Evolutionary conservation across 1,140 invertebrate genomes (phyloP).

Genomic region (Gryon sp.): DNA sequence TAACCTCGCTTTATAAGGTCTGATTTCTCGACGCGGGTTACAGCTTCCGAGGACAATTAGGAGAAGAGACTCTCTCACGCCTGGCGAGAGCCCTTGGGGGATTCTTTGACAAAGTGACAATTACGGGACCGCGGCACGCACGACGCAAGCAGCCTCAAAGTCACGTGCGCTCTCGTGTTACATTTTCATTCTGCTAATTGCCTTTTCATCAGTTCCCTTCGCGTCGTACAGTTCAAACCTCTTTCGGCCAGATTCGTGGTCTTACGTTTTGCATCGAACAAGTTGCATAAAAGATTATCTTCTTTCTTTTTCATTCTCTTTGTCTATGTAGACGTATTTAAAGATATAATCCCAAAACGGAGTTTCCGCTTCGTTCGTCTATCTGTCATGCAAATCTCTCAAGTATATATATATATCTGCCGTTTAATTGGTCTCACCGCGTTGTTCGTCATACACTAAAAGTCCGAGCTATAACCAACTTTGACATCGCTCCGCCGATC

Average conservation of each 20-base stretch:
- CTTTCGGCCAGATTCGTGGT: slow-evolving; percentile 45
- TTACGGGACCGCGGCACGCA: slow-evolving; percentile 67
- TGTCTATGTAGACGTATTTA: slow-evolving; percentile 16
- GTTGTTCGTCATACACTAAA: slow-evolving; percentile 24
- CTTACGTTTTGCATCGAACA: slow-evolving; percentile 21
- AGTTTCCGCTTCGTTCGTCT: neutral
- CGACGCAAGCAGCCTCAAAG: slow-evolving; percentile 65
- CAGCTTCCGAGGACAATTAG: slow-evolving; percentile 57
- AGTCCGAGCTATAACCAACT: slow-evolving; percentile 27
- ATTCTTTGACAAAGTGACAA: slow-evolving; percentile 78
- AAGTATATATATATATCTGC: slow-evolving; percentile 32
- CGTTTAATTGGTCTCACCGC: slow-evolving; percentile 46
- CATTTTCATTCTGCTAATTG: slow-evolving; percentile 80
- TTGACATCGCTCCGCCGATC: slow-evolving; percentile 22
- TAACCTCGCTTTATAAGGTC: slow-evolving; percentile 49
- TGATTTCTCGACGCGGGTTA: slow-evolving; percentile 45
- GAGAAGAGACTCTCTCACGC: slow-evolving; percentile 59
- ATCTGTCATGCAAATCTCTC: slow-evolving; percentile 39
- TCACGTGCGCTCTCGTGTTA: slow-evolving; percentile 79
- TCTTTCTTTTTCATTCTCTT: too few species aligned
- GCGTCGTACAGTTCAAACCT: slow-evolving; percentile 14
- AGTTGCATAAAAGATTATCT: slow-evolving; percentile 27
- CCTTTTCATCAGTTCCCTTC: slow-evolving; percentile 62
- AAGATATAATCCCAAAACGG: too few species aligned
- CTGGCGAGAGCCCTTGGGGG: slow-evolving; percentile 55